Conservation (phyloP, 2,113 vertebrate genomes). For the Coptodon rendalli region DNA sequence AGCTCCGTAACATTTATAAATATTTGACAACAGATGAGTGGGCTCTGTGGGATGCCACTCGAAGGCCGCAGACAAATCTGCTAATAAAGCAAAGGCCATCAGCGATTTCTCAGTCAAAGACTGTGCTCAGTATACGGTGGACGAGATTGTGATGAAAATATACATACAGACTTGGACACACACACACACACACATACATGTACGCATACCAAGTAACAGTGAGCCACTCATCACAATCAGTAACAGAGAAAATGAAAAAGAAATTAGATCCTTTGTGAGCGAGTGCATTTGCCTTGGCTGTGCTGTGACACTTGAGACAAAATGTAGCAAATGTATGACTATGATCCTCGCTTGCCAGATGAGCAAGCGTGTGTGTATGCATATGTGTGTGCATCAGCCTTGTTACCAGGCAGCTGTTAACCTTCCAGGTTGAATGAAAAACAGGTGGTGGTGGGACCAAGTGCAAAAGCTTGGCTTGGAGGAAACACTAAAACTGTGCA, state of each 20-base stretch:
- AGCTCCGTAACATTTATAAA: constrained; percentile 53
- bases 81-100: constrained; percentile 46
- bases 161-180: background rate
- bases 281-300: background rate
- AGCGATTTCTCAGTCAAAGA: background rate
- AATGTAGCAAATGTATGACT: background rate
- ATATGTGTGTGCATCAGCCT: constrained; percentile 5
- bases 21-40: constrained; percentile 60
- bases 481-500: constrained; percentile 7
- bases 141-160: background rate
- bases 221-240: constrained; percentile 8
- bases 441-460: constrained; percentile 44
- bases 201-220: background rate
- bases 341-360: background rate
- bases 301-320: constrained; percentile 11
- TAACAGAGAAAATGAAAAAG: constrained; percentile 13
- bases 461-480: background rate
- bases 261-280: constrained; percentile 5
- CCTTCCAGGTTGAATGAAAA: constrained; percentile 54
- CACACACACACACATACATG: background rate
- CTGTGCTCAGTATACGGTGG: background rate
- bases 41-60: constrained; percentile 40
- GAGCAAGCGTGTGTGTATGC: background rate
- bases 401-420: constrained; percentile 42
- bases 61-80: constrained; percentile 18